Base-by-base conservation (phyloP, 1,140 invertebrate species). In the Hyphantria cunea region DNA sequence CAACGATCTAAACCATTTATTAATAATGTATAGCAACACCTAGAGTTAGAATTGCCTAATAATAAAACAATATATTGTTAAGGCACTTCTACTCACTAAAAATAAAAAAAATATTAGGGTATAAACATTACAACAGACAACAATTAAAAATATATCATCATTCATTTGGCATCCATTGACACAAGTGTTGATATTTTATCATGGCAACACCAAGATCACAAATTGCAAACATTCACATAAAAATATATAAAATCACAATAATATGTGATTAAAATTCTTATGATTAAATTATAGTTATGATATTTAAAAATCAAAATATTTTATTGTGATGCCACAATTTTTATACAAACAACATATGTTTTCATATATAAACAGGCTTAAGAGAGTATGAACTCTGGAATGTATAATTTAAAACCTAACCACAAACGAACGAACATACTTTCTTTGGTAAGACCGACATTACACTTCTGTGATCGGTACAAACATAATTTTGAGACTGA, bases 391-490 rank as follows among this genome's bases (percentile, higher is more conserved):
- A 52, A 53, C 52, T 50, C 11, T 62, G 59, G 59, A 62, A 62
- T 62, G 59, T 62, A 60, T 42, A 31, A 49, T 48, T 49, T 49
- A 58, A 58, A 48, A 44, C 13, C 44, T 58, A 58, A 33, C 45
- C 45, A 58, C 44, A 58, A 49, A 58, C 45, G 11, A 47, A 25
- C 55, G 11, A 47, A 25, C 55, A 58, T 56, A 25, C 2, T 25
- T 25, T 58, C 64, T 84, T 86, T 86, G 83, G 81, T 84, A 74
- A 73, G 50, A 60, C 56, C 37, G 37, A 60, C 56, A 44, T 51
- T 48, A 59, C 17, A 59, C 11, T 7, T 17, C 45, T 9, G 37
- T 2, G 1, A 8, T 15, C 6, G 33, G 31, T n/a, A 31, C 9
- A 10, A 48, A 44, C 9, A 51, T 37, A 50, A 50, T 48, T 48